Base-by-base conservation (phyloP, 2,888 invertebrate species). In the Acrobasis repandana region DNA sequence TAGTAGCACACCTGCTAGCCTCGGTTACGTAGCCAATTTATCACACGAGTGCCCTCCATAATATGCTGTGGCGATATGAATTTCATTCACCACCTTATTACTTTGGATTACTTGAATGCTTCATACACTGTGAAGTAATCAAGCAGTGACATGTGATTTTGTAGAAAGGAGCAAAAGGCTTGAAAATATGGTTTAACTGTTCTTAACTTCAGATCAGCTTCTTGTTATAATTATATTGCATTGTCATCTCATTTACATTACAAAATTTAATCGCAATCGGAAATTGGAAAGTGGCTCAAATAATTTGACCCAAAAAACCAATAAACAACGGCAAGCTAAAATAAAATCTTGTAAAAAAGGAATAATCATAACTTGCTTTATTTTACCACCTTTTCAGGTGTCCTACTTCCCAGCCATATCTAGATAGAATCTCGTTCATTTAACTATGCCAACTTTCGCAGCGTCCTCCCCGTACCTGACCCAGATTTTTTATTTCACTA, bases 401-500 rank as follows among this genome's bases (percentile, higher is more conserved):
- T 8, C 28, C 28, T 28, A 28, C 28, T 28, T 28, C 8, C 28
- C 2, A 28, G 28, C 28, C 0, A 28, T 28, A 28, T 67, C 65
- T 56, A 66, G 62, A 11, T n/a, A 28, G 18, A 11, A n/a, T 46
- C 18, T 74, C 70, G 38, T 46, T 67, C 69, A 61, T 51, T 72
- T 69, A 74, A 74, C 74, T 78, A 75, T 74, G 82, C 72, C 70
- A 79, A 77, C 75, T 70, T 74, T 75, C 74, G 72, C 74, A 69
- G 64, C 71, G 71, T 72, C 67, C 73, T 77, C 79, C 74, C 73
- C 67, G 74, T 73, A 82, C 80, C 83, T 88, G 89, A 90, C 90
- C 90, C 76, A 90, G 85, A 87, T 90, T 90, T 88, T 88, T 90
- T 89, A 90, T 89, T 85, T 81, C 82, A 79, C 85, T 86, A 80